Evolutionary conservation across 37 sponge, comb jelly and placozoan species (phyloP).

Genomic region (Chondrilla cf. caribensis): DNA sequence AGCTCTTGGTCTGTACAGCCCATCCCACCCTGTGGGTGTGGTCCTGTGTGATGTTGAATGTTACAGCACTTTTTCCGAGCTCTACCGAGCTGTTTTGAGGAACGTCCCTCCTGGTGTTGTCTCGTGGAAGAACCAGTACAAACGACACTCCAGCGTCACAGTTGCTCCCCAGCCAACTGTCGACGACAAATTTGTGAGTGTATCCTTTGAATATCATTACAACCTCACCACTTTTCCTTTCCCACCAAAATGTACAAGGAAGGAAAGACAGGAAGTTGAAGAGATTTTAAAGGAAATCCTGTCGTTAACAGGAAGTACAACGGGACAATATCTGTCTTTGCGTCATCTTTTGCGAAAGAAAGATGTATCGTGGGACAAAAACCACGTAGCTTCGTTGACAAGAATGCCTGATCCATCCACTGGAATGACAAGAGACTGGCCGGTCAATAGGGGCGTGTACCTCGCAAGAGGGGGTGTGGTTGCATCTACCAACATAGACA

Average conservation of each 20-base stretch:
- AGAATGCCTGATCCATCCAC: too few relatives aligned
- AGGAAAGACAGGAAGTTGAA: neutral
- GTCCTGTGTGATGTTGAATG: slow-evolving; percentile 3
- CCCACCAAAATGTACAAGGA: neutral
- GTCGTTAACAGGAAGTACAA: too few relatives aligned
- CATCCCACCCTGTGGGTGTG: slow-evolving; percentile 14
- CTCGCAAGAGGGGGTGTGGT: neutral
- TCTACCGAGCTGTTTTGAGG: neutral
- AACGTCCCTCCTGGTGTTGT: neutral
- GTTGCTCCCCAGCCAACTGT: neutral
- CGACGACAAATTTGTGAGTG: neutral
- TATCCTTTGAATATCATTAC: neutral
- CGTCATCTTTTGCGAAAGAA: neutral
- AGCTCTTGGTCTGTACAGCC: neutral
- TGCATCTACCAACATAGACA: neutral
- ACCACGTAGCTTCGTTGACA: too few relatives aligned
- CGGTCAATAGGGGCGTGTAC: neutral
- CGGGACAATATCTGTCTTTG: too few relatives aligned
- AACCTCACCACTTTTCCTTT: neutral
- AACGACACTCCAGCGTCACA: neutral
- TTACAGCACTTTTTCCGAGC: neutral
- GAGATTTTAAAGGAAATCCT: neutral
- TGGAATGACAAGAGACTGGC: neutral
- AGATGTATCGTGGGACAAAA: too few relatives aligned
- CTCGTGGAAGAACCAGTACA: neutral